Conservation (phyloP, 2,888 invertebrate species). For the Oligia fasciuncula region DNA sequence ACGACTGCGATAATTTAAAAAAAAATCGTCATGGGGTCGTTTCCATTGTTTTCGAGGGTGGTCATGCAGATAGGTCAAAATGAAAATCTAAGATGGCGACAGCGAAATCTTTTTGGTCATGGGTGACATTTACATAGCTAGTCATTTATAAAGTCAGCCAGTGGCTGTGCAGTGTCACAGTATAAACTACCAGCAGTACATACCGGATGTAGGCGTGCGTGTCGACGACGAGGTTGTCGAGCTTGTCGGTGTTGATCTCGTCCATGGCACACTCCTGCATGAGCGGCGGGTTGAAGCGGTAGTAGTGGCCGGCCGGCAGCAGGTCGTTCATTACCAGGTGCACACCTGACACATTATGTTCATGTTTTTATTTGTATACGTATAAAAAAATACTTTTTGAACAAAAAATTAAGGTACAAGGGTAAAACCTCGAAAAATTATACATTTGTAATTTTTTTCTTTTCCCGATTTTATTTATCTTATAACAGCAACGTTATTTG, state of each 20-base stretch:
- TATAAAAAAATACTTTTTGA: background rate
- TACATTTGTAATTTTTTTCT: no score
- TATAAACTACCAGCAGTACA: background rate
- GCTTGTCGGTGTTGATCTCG: slow-evolving; percentile 93
- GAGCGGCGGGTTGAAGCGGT: slow-evolving; percentile 96
- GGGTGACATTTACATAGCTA: background rate
- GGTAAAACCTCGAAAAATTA: no score
- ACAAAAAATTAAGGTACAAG: background rate
- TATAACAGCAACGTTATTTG: no score
- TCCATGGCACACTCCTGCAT: slow-evolving; percentile 94
- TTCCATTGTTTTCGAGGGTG: background rate
- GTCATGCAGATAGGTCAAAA: background rate
- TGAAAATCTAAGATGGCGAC: background rate
- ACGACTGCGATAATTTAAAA: background rate
- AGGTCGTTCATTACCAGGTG: slow-evolving; percentile 94
- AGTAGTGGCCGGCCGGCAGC: slow-evolving; percentile 93
- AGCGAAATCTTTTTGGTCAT: background rate
- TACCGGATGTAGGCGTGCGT: slow-evolving; percentile 92
- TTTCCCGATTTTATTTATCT: no score
- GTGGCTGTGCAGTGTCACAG: background rate
- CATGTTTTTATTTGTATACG: background rate
- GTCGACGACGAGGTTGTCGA: slow-evolving; percentile 93
- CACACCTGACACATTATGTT: slow-evolving; percentile 88
- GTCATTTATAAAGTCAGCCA: background rate
- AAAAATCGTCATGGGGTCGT: background rate